Conservation (phyloP, 2,113 vertebrate species). For the Cygnus atratus region DNA sequence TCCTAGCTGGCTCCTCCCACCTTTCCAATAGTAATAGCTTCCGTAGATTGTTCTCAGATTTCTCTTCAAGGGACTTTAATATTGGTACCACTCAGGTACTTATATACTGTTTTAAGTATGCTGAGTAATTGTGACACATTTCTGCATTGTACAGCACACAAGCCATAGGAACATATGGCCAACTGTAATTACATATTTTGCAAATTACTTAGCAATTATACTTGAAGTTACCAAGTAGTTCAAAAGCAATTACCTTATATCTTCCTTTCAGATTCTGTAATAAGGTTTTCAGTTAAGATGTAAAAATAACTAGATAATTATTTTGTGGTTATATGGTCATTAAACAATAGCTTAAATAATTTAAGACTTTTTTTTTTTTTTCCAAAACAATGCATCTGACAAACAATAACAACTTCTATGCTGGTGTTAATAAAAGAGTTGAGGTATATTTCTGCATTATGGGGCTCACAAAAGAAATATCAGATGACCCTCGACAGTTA, state of each 20-base stretch:
- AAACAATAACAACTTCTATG: not conserved
- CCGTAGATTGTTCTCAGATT: not conserved
- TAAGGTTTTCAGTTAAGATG: slow-evolving; percentile 5
- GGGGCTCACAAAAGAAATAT: not conserved
- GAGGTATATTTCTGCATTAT: not conserved
- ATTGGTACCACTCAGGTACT: not conserved
- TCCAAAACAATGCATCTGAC: not conserved
- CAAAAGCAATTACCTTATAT: slow-evolving; percentile 50
- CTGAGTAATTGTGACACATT: not conserved
- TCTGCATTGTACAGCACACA: not conserved
- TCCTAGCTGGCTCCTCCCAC: slow-evolving; percentile 34
- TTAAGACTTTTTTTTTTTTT: not conserved
- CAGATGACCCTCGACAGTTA: not conserved
- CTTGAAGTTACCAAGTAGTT: slow-evolving; percentile 44
- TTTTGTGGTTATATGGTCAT: slow-evolving; percentile 24
- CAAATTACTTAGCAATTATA: slow-evolving; percentile 57
- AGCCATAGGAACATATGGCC: slow-evolving; percentile 20
- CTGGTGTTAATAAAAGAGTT: not conserved
- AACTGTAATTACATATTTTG: slow-evolving; percentile 52
- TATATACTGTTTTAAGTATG: not conserved
- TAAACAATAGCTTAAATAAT: slow-evolving; percentile 29
- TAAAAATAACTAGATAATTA: slow-evolving; percentile 46
- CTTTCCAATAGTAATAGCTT: not conserved
- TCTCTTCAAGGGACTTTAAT: not conserved
- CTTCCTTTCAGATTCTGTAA: slow-evolving; percentile 16